Evolutionary conservation across 2,797 vertebrate species (phyloP).

Genomic region (Danio tinwini): DNA sequence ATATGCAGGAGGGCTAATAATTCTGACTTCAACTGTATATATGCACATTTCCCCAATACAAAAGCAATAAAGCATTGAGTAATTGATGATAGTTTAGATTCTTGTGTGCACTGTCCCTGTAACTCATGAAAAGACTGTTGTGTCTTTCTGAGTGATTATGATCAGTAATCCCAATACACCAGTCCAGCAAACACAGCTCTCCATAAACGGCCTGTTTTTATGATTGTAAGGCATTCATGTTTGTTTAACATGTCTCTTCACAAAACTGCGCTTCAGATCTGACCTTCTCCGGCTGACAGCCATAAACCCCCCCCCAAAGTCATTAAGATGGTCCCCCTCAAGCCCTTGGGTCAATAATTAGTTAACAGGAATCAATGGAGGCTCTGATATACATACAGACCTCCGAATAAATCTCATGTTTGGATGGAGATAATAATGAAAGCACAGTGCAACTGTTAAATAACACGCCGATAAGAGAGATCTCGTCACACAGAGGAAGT

Average conservation of each 20-base stretch:
- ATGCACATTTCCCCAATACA: too few relatives aligned
- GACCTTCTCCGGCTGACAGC: constrained; percentile 42
- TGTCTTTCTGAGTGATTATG: background rate
- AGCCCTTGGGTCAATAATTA: constrained; percentile 67
- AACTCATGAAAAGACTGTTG: background rate
- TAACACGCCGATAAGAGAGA: constrained; percentile 1
- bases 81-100: too few relatives aligned
- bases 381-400: constrained; percentile 58
- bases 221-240: constrained; percentile 1
- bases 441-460: constrained; percentile 1
- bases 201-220: constrained; percentile 18
- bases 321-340: constrained; percentile 59
- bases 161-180: constrained; percentile 1
- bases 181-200: constrained; percentile 5
- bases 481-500: background rate
- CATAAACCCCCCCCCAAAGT: constrained; percentile 65
- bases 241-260: constrained; percentile 23
- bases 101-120: background rate
- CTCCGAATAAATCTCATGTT: constrained; percentile 36
- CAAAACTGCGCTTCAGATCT: constrained; percentile 17
- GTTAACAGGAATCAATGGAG: constrained; percentile 72
- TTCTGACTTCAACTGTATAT: too few relatives aligned
- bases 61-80: too few relatives aligned
- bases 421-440: constrained; percentile 54
- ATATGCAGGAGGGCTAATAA: too few relatives aligned